Base-by-base conservation (phyloP, 2,888 invertebrate species). In the Galerucella calmariensis region DNA sequence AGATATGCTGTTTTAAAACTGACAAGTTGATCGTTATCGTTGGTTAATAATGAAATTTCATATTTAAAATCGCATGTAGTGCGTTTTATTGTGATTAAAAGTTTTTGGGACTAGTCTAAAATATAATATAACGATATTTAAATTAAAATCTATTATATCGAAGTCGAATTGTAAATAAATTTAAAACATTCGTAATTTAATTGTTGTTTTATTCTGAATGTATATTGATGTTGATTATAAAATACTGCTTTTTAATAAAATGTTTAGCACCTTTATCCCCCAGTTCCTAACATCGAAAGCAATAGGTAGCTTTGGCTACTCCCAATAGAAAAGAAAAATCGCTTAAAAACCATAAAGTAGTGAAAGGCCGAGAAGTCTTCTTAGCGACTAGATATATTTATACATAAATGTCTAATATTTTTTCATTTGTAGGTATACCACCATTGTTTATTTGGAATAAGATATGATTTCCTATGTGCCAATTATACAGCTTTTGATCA, bases 401-500 rank as follows among this genome's bases (percentile, higher is more conserved):
- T 51, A 51, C 12, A 8, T 14, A 2, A 51, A 14, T 56, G 10
- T 9, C 16, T 10, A 16, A 11, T 20, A 16, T 59, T 9, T 41
- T 59, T 59, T 67, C 48, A 48, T 73, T 89, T 44, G 10, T 88
- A 97, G 97, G 92, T 97, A 0, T 97, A 97, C 88, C 97, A 97
- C 86, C 96, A 97, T 86, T 97, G 97, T 84, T 90, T 97, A 10
- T 94, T 90, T 86, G 96, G 95, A 16, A 94, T 93, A 12, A 90
- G 97, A 35, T 95, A 94, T 87, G 97, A 97, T 88, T 97, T 97
- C 89, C 90, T 97, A 68, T 97, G 97, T 88, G 97, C 97, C 80
- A 97, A 97, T 88, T 97, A 95, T 89, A 97, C 97, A 6, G 96
- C 97, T 56, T 97, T 97, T 86, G 97, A 97, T 85, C 97, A 97